Base-by-base conservation (phyloP, 2,797 vertebrate species). In the Catharus ustulatus region DNA sequence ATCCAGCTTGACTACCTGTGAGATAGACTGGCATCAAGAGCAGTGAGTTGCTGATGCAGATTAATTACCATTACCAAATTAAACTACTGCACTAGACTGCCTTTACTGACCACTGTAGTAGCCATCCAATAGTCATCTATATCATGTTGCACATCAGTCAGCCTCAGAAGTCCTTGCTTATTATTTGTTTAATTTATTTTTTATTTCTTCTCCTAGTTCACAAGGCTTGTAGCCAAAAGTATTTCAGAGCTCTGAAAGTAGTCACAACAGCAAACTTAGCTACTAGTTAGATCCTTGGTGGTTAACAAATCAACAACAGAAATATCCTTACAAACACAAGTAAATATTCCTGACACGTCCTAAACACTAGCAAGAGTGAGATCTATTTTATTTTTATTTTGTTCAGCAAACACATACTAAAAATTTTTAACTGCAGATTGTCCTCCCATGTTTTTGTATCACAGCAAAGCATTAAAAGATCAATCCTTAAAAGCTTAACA, bases 391-490 rank as follows among this genome's bases (percentile, higher is more conserved):
- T 73, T 83, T 86, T 68, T 84, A 36, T 59, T 88, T 84, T 2
- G 19, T 76, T 88, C 55, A 40, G 52, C 26, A 63, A 62, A 73
- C 32, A 40, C 0, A 13, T 26, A 52, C 32, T 54, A 85, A 87
- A 38, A 75, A 17, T 58, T 73, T 73, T 38, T 57, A 68, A 66
- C 24, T 14, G 30, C 43, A 22, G 69, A 67, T n/a, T 4, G 6
- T 84, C 27, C 26, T 72, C 55, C 32, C 38, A 38, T 55, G 43
- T 55, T 1, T 88, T 78, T 84, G 22, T 42, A 86, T 62, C 79
- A 75, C 71, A 85, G 45, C 48, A 76, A 87, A 94, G 87, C 72
- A 91, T 96, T 96, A 94, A 89, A 85, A 94, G 82, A 95, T 91
- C 79, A 96, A 45, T 36, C 46, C 46, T 73, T 85, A 86, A 95